Evolutionary conservation across 1,140 invertebrate genomes (phyloP).

Genomic region (Heliconius nattereri): DNA sequence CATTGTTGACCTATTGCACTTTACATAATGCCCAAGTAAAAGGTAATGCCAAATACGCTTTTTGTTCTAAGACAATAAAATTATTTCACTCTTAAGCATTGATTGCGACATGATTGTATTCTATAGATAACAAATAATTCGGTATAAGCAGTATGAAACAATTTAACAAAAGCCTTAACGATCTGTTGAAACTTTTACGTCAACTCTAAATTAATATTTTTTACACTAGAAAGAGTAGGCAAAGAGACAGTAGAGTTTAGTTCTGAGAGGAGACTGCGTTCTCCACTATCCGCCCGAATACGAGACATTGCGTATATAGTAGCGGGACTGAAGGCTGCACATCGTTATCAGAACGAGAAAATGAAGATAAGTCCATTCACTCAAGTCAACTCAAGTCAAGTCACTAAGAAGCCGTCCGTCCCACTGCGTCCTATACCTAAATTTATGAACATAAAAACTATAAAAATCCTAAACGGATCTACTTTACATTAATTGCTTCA

Average conservation of each 20-base stretch:
- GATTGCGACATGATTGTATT: background rate
- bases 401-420: no score
- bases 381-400: no score
- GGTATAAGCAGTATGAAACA: background rate
- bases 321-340: no score
- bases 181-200: background rate
- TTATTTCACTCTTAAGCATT: conserved; percentile 1
- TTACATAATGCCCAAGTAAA: conserved; percentile 3
- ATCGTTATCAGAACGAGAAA: no score
- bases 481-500: conserved; percentile 10
- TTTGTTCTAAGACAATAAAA: conserved; percentile 21
- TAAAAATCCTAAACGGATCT: conserved; percentile 8
- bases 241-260: background rate
- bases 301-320: no score
- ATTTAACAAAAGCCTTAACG: background rate
- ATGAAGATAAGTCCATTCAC: no score
- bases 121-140: conserved; percentile 5
- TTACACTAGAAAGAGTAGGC: no score
- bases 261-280: no score
- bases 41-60: conserved; percentile 21
- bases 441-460: background rate
- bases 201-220: background rate
- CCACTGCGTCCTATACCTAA: no score
- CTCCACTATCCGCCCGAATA: no score
- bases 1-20: conserved; percentile 27